Base-by-base conservation (phyloP, 53 echinoderm and acorn worm genomes). In the Astropecten irregularis region DNA sequence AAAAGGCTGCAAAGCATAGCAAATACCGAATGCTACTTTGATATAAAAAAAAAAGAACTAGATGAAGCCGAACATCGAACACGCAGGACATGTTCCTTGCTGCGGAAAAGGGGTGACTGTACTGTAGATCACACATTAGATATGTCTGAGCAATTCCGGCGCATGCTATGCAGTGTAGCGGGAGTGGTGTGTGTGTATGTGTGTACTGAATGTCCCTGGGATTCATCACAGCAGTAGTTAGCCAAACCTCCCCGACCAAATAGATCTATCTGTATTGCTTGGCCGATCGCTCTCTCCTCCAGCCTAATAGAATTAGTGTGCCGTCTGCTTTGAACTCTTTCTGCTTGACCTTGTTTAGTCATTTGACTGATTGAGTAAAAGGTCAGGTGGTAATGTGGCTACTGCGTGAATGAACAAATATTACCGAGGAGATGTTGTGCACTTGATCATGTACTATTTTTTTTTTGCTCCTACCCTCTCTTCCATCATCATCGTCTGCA, bases 331-430 rank as follows among this genome's bases (percentile, higher is more conserved):
- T 60, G 26, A 60, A 61, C 60, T 16, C 19, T 32, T 61, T 79
- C 62, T 62, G 79, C 61, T 42, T 61, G 79, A 79, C 79, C 62
- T 79, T 79, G 79, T 79, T 79, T 62, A 59, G 32, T 40, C 46
- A 79, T 48, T 50, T 60, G 79, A 62, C 62, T 79, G 79, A 58
- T 59, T 76, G 57, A 76, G 20, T 56, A 20, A 60, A 79, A 79
- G 61, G 62, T 79, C 79, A 62, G 61, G 79, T 44, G 79, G n/a
- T 32, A 79, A 44, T 22, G 20, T 30, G 70, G 13, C 47, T 28
- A 39, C 47, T 46, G 8, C 14, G n/a, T 46, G 47, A 46, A 46
- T 9, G 47, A 8, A 46, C 47, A 46, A n/a, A n/a, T n/a, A n/a
- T n/a, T n/a, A n/a, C n/a, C n/a, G n/a, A n/a, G n/a, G n/a, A n/a